These are phyloP conservation scores for Zosterops hypoxanthus DNA, from an alignment of 2,113 vertebrate genomes.

Conservation along the genomic window DNA sequence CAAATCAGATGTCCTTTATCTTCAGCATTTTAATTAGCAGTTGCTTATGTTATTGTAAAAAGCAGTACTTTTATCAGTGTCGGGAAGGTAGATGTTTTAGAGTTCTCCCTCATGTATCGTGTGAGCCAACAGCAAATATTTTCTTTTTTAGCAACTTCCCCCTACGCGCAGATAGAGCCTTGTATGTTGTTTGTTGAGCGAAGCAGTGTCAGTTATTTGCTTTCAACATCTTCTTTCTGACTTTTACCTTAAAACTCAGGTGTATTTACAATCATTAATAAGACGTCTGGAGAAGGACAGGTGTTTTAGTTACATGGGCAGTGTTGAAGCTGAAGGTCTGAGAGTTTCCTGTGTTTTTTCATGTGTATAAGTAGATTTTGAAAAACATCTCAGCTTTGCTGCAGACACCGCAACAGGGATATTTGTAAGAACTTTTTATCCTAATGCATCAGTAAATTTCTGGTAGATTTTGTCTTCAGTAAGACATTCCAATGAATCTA, in stretches of 20 bases:
- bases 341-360: not conserved
- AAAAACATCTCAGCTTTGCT: not conserved
- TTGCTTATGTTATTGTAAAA: not conserved
- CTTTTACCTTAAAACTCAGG: not conserved
- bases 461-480: not conserved
- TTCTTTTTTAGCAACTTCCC: not conserved
- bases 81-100: not conserved
- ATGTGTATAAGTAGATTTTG: not conserved
- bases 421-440: not conserved
- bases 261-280: not conserved
- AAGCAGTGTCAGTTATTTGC: not conserved
- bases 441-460: not conserved
- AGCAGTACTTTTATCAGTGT: not conserved
- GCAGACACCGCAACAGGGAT: not conserved
- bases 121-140: not conserved
- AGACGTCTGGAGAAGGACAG: not conserved
- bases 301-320: not conserved
- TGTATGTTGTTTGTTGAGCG: not conserved
- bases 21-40: not conserved
- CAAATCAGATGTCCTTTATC: not conserved
- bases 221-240: not conserved
- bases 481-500: not conserved
- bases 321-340: not conserved
- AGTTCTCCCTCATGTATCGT: not conserved
- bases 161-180: not conserved